A percentile compares a stretch with the other conserved stretches of the same genome.
phyloP scores from a whole-genome alignment of 2,888 invertebrate genomes.

The Spisula subtruncata region DNA sequence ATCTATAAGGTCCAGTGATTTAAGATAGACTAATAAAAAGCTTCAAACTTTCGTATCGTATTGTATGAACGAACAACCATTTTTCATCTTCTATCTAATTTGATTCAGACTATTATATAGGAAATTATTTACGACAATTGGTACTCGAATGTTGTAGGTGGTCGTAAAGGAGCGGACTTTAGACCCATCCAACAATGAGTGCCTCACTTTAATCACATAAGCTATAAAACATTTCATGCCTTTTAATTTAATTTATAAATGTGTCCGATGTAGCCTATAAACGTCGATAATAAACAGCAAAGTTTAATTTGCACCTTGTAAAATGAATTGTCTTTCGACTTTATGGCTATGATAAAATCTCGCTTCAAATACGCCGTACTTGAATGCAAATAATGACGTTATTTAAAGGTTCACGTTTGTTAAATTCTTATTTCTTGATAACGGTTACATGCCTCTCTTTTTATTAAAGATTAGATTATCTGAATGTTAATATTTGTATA shows the following conservation, averaged over 20 bases:
- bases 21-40: conserved; percentile 6
- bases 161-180: conserved; percentile 6
- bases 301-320: conserved; percentile 39
- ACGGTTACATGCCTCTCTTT: not conserved
- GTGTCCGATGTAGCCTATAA: not conserved
- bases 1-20: not conserved
- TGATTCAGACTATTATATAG: not conserved
- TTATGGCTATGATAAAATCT: not conserved
- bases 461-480: conserved; percentile 5
- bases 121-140: not conserved
- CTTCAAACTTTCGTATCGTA: not conserved
- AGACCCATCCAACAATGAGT: not conserved
- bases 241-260: conserved; percentile 32
- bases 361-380: not conserved
- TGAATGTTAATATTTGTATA: not conserved
- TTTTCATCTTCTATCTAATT: not conserved
- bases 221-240: conserved; percentile 36
- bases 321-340: conserved; percentile 21
- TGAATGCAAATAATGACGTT: not conserved
- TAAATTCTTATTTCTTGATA: not conserved
- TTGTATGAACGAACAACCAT: not conserved
- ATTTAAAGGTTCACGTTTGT: not conserved
- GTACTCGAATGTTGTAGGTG: not conserved
- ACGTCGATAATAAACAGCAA: not conserved
- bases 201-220: not conserved